Evolutionary conservation across 2,797 vertebrate genomes (phyloP).

Genomic region (Gambusia yucatana): DNA sequence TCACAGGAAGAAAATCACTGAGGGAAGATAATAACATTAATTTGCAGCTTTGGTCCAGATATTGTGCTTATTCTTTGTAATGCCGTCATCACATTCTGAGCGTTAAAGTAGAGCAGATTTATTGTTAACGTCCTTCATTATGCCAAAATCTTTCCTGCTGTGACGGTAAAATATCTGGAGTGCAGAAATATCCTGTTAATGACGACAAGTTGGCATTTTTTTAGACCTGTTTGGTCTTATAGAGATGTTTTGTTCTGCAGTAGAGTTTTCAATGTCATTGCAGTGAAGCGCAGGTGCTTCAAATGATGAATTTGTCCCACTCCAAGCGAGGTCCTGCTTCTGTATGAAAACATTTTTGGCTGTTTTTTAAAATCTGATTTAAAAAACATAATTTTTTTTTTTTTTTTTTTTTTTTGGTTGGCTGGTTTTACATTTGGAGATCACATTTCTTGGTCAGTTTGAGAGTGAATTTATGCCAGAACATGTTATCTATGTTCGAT

Average conservation of each 20-base stretch:
- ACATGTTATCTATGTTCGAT: neutral
- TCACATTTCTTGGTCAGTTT: neutral
- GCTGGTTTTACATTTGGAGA: neutral
- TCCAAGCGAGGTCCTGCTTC: neutral
- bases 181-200: neutral
- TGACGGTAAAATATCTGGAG: neutral
- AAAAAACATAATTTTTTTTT: too few species aligned
- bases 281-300: neutral
- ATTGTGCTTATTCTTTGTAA: neutral
- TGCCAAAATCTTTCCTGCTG: neutral
- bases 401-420: neutral
- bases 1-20: constrained; percentile 5
- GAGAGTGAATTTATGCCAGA: neutral
- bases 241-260: neutral
- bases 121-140: neutral
- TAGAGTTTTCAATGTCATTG: neutral
- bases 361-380: too few species aligned
- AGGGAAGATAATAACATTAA: constrained; percentile 9
- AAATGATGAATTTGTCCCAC: neutral
- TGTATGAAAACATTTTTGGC: neutral
- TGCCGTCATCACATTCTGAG: neutral
- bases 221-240: neutral
- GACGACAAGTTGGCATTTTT: neutral
- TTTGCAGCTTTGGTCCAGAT: constrained; percentile 4
- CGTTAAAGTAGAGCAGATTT: neutral